Conservation (phyloP, 2,888 invertebrate genomes). For the Drosophila eohydei region DNA sequence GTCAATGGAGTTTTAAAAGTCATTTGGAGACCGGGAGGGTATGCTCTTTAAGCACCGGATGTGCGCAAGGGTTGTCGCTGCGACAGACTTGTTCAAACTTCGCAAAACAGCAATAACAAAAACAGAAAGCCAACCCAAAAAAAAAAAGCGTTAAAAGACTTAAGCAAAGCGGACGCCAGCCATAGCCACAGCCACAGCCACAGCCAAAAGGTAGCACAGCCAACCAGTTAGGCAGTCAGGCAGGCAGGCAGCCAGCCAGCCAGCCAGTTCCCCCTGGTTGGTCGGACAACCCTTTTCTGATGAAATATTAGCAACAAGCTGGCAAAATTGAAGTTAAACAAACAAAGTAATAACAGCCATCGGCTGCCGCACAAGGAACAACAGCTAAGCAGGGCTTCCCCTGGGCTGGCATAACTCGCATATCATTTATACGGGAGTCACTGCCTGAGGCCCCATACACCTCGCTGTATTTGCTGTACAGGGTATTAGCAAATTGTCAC, state of each 20-base stretch:
- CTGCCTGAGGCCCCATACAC: slow-evolving; percentile 3
- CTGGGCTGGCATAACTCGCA: slow-evolving; percentile 24
- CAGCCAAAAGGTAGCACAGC: slow-evolving; percentile 29
- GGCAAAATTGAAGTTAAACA: slow-evolving; percentile 60
- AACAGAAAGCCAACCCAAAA: neutral
- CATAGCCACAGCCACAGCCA: neutral
- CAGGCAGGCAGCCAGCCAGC: neutral
- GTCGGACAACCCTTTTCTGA: slow-evolving; percentile 55
- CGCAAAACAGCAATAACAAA: slow-evolving; percentile 5
- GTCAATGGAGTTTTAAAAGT: slow-evolving; percentile 36
- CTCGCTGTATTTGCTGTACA: neutral
- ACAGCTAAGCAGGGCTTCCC: slow-evolving; percentile 19
- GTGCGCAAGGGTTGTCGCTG: slow-evolving; percentile 49
- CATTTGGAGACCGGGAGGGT: neutral
- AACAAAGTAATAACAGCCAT: slow-evolving; percentile 51
- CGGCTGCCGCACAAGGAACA: slow-evolving; percentile 22
- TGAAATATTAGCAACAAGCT: slow-evolving; percentile 70
- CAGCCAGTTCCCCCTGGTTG: neutral
- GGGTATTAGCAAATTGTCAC: neutral
- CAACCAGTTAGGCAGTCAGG: neutral
- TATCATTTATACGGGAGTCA: slow-evolving; percentile 41
- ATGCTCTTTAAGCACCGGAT: slow-evolving; percentile 33
- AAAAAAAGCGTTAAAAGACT: slow-evolving; percentile 4
- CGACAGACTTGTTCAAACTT: slow-evolving; percentile 54
- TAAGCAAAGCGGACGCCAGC: slow-evolving; percentile 1